Percentiles rank a stretch among this genome's conserved stretches.
Evolutionary conservation across 1,140 invertebrate species (phyloP).

Genomic region (Phocides pigmalion): DNA sequence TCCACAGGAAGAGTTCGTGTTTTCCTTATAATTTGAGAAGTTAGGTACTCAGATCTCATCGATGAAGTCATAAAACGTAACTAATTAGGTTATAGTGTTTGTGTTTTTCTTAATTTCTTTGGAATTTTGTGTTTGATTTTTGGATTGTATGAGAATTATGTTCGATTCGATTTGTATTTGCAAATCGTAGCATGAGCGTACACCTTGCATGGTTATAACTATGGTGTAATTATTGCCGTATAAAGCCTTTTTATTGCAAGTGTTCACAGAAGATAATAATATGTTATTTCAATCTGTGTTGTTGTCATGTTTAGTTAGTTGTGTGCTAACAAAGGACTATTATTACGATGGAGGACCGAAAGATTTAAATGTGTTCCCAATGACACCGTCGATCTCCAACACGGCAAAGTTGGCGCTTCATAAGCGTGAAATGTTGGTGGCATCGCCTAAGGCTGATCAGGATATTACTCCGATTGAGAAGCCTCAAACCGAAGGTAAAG

Average conservation of each 20-base stretch:
- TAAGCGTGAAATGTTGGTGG: neutral
- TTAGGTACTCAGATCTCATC: conserved; percentile 6
- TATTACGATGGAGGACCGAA: conserved; percentile 4
- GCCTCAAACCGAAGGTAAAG: neutral
- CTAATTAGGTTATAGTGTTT: conserved; percentile 23
- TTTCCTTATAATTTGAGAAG: conserved; percentile 30
- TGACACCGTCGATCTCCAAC: neutral
- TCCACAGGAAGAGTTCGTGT: neutral
- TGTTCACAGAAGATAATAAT: conserved; percentile 17
- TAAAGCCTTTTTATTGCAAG: neutral
- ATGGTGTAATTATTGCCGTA: conserved; percentile 1
- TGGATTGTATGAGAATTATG: neutral
- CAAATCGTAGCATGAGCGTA: conserved; percentile 6
- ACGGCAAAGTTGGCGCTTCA: neutral
- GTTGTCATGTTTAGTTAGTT: conserved; percentile 39
- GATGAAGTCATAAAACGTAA: conserved; percentile 19
- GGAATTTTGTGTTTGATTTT: conserved; percentile 14
- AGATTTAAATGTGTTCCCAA: conserved; percentile 16
- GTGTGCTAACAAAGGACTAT: conserved; percentile 35
- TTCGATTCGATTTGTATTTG: conserved; percentile 6
- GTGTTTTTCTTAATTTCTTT: conserved; percentile 14
- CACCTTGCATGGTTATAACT: conserved; percentile 7
- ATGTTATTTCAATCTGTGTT: conserved; percentile 37
- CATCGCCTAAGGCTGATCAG: neutral
- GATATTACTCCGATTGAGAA: neutral